These are phyloP conservation scores for Harpagoxenus sublaevis DNA, from an alignment of 2,888 invertebrate genomes.

Conservation along the genomic window DNA sequence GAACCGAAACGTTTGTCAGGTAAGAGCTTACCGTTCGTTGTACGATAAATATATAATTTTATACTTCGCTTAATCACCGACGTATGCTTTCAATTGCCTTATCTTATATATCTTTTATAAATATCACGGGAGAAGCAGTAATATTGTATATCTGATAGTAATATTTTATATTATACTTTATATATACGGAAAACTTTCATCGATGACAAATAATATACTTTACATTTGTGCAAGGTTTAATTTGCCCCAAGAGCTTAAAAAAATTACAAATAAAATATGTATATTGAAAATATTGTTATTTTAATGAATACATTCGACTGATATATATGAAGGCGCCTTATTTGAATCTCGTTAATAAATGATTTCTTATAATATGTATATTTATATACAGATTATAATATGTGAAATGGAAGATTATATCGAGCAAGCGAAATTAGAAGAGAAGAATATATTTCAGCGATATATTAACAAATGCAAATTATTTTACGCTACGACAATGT, in stretches of 20 bases:
- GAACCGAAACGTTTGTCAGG: too few species aligned
- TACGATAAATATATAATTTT: too few species aligned
- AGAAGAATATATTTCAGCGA: constrained; percentile 69
- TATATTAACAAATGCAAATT: constrained; percentile 74
- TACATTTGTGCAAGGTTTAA: constrained; percentile 13
- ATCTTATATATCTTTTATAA: not conserved
- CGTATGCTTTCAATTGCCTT: too few species aligned
- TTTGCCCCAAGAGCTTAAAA: not conserved
- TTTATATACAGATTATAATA: constrained; percentile 21
- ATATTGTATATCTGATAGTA: not conserved
- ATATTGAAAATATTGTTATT: not conserved
- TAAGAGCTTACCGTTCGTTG: too few species aligned
- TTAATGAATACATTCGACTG: not conserved
- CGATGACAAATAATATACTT: not conserved
- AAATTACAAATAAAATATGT: not conserved
- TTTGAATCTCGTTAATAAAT: not conserved
- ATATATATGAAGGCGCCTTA: not conserved
- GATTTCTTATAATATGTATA: not conserved
- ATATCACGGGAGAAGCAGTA: not conserved
- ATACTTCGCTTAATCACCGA: too few species aligned
- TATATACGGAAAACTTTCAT: not conserved
- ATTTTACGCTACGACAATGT: constrained; percentile 68
- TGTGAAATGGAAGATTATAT: constrained; percentile 67
- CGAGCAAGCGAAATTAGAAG: constrained; percentile 55
- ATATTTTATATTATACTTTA: not conserved